Percentiles rank a stretch among this genome's conserved stretches.
Evolutionary conservation across 2,888 invertebrate species (phyloP).

Genomic region (Drosophila algonquin): DNA sequence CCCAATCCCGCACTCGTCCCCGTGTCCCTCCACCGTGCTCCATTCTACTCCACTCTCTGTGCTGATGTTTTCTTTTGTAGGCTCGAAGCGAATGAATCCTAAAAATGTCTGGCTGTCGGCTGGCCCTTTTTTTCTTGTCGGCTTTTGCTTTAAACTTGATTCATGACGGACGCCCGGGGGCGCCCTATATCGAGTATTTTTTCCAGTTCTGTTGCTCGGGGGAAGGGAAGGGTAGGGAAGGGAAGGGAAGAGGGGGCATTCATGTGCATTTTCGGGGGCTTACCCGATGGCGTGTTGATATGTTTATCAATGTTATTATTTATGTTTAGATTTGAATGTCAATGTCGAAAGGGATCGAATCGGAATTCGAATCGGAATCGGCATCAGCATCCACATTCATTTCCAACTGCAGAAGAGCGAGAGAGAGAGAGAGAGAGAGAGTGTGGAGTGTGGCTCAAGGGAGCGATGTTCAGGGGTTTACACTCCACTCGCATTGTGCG

Average conservation of each 20-base stretch:
- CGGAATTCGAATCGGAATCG: constrained; percentile 19
- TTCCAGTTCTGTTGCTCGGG: constrained; percentile 19
- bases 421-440: background rate
- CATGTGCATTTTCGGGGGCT: constrained; percentile 39
- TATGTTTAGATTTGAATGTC: constrained; percentile 80
- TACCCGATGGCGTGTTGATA: constrained; percentile 69
- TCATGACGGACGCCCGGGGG: constrained; percentile 25
- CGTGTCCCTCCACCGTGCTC: background rate
- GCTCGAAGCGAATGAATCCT: constrained; percentile 69
- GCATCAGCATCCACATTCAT: constrained; percentile 33
- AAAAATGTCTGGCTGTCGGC: constrained; percentile 66
- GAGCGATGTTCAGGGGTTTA: constrained; percentile 25
- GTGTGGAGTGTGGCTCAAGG: background rate
- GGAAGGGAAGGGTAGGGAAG: background rate
- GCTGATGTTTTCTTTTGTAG: constrained; percentile 58
- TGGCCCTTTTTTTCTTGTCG: constrained; percentile 12
- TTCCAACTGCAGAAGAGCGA: constrained; percentile 3
- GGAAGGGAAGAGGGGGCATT: constrained; percentile 18
- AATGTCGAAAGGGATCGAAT: constrained; percentile 63
- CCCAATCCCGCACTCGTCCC: background rate
- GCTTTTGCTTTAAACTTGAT: constrained; percentile 35
- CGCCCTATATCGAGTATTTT: constrained; percentile 49
- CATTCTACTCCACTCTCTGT: constrained; percentile 6
- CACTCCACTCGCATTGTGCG: constrained; percentile 31
- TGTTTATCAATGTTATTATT: constrained; percentile 81